Evolutionary conservation across 1,140 invertebrate species (phyloP).

Genomic region (Ladona fulva): DNA sequence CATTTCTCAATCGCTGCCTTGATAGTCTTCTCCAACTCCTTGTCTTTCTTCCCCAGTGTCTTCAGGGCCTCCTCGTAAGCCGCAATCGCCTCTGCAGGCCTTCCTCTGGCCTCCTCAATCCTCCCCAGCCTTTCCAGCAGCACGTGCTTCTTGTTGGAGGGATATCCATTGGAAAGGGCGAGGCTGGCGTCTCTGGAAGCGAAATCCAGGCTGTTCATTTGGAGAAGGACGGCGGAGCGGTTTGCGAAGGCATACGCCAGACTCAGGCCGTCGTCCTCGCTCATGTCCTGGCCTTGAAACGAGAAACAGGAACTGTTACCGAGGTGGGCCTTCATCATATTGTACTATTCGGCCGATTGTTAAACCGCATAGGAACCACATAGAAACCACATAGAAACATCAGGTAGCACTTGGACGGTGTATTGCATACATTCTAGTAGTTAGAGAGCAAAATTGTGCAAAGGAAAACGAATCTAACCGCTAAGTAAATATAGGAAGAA

Average conservation of each 20-base stretch:
- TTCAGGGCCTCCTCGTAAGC: neutral
- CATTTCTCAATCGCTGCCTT: neutral
- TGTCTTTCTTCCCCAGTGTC: neutral
- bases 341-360: too few species aligned
- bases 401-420: too few species aligned
- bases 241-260: neutral
- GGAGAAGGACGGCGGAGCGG: neutral
- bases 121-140: neutral
- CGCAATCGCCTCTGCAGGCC: neutral
- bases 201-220: neutral
- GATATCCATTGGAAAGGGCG: neutral
- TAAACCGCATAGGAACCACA: too few species aligned
- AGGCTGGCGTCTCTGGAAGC: neutral
- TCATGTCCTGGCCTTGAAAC: neutral
- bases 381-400: too few species aligned
- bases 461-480: too few species aligned
- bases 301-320: too few species aligned
- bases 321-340: too few species aligned
- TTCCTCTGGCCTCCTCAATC: neutral
- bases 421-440: too few species aligned
- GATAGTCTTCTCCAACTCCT: neutral
- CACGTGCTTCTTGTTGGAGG: neutral
- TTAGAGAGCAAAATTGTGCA: too few species aligned
- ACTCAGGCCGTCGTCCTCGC: neutral
- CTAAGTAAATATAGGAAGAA: too few species aligned